phyloP scores from a whole-genome alignment of 2,888 invertebrate genomes.

The Dicyrtoma fusca region DNA sequence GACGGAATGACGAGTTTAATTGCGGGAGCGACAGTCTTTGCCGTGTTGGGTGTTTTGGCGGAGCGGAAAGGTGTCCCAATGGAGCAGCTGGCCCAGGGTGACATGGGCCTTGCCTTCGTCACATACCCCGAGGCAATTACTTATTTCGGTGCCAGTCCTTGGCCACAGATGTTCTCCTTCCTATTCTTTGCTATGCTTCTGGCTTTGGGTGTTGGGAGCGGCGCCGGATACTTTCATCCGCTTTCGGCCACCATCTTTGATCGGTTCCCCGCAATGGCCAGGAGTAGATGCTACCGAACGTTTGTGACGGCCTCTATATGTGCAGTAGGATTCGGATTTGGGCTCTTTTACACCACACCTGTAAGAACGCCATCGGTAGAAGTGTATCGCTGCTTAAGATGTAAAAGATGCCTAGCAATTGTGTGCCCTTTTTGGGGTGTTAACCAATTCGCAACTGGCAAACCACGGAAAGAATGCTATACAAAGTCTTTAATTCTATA shows the following conservation, averaged over 20 bases:
- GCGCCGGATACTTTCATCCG: constrained; percentile 15
- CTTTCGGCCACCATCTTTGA: constrained; percentile 15
- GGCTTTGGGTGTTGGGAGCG: constrained; percentile 24
- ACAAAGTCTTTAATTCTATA: too few relatives aligned
- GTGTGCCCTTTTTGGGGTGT: too few relatives aligned
- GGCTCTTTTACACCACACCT: neutral
- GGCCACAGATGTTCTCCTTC: constrained; percentile 28
- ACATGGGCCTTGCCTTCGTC: constrained; percentile 3
- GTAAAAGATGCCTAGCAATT: too few relatives aligned
- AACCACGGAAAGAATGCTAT: too few relatives aligned
- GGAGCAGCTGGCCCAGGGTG: neutral
- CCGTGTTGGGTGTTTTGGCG: constrained; percentile 8
- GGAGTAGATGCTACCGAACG: neutral
- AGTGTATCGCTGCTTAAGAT: too few relatives aligned
- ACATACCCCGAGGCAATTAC: constrained; percentile 18
- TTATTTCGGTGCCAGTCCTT: neutral
- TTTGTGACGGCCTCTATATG: neutral
- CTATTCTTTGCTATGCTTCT: constrained; percentile 31
- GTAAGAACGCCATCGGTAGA: too few relatives aligned
- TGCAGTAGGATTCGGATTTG: neutral
- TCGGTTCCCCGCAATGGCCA: neutral
- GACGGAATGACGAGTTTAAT: constrained; percentile 12
- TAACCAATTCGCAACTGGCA: too few relatives aligned
- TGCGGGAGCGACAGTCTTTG: constrained; percentile 23
- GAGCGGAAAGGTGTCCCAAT: neutral